Conservation (phyloP, 2,888 invertebrate species). For the Trachelus iudaicus region DNA sequence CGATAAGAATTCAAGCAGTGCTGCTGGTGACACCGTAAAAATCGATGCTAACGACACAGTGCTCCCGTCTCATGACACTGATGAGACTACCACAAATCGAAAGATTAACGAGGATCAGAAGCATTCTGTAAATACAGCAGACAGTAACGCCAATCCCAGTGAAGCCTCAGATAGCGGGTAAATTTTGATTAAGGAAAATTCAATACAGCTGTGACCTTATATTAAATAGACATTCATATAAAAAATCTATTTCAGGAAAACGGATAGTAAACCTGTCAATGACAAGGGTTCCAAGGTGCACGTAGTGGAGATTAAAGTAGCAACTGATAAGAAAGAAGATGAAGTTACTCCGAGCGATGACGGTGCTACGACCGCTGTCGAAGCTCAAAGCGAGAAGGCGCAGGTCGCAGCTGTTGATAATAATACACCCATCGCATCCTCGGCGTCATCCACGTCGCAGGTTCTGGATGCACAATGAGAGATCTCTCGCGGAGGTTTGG, state of each 20-base stretch:
- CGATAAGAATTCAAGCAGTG: conserved; percentile 9
- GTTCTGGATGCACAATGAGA: conserved; percentile 30
- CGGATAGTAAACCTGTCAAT: conserved; percentile 14
- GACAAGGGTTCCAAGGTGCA: not conserved
- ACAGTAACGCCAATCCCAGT: conserved; percentile 48
- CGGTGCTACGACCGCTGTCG: not conserved
- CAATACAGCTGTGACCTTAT: not conserved
- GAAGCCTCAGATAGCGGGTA: conserved; percentile 43
- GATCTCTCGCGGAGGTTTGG: conserved; percentile 28
- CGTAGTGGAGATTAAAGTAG: not conserved
- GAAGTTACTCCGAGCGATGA: not conserved
- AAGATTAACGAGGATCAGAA: conserved; percentile 27
- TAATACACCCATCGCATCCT: not conserved
- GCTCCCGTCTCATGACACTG: not conserved
- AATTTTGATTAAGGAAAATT: conserved; percentile 10
- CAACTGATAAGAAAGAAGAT: not conserved
- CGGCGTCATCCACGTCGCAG: not conserved
- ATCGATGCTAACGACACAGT: not conserved
- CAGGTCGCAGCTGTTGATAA: not conserved
- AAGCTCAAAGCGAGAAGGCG: not conserved
- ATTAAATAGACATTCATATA: not conserved
- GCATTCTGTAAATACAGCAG: conserved; percentile 36
- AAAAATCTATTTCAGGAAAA: conserved; percentile 30
- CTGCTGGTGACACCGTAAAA: conserved; percentile 13
- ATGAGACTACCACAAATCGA: conserved; percentile 19